Conservation (phyloP, 2,113 vertebrate genomes). For the Choloepus hoffmanni region DNA sequence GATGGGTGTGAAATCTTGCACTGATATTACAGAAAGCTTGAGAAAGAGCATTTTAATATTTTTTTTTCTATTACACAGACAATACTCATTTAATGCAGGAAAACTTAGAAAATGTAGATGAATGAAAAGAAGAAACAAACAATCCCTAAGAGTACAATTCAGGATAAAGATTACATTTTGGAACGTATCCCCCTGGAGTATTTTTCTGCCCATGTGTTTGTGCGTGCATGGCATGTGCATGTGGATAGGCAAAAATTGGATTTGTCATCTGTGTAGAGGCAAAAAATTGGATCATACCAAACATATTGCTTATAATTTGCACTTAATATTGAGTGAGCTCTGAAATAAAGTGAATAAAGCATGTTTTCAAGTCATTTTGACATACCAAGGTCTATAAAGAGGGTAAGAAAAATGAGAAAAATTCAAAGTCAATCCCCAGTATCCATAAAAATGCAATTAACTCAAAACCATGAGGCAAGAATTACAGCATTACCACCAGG, state of each 20-base stretch:
- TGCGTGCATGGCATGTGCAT: too few species aligned
- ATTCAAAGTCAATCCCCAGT: background rate
- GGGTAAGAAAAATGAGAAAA: background rate
- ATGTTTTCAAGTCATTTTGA: background rate
- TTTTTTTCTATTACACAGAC: slow-evolving; percentile 14
- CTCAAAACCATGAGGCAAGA: slow-evolving; percentile 10
- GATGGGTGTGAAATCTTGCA: background rate
- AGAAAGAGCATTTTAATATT: background rate
- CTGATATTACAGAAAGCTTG: background rate
- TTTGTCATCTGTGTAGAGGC: background rate
- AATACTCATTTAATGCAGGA: background rate
- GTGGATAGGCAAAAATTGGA: background rate
- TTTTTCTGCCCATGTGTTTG: background rate
- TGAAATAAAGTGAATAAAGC: background rate
- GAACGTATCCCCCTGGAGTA: background rate
- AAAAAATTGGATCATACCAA: background rate
- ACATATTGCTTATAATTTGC: background rate
- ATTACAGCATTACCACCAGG: background rate
- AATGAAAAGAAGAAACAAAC: background rate
- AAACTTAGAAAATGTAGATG: slow-evolving; percentile 33
- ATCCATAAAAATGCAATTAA: slow-evolving; percentile 27
- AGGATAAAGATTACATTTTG: background rate
- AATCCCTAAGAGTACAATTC: background rate
- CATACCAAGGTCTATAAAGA: background rate
- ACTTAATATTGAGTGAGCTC: background rate